Evolutionary conservation across 2,888 invertebrate genomes (phyloP).

Genomic region (Amphipyra tragopoginis): DNA sequence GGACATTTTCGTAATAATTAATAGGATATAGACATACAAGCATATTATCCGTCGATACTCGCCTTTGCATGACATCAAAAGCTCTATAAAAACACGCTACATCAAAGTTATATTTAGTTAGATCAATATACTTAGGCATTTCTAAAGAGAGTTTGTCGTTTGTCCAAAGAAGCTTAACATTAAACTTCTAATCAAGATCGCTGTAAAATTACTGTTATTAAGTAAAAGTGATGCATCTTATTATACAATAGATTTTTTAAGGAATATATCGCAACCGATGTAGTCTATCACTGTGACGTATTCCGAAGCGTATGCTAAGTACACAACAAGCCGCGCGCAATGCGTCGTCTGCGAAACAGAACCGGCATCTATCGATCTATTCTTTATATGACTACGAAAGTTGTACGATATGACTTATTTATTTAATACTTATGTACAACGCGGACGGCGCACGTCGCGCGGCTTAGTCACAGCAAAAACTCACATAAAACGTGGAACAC

Average conservation of each 20-base stretch:
- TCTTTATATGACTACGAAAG: conserved; percentile 69
- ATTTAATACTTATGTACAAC: conserved; percentile 68
- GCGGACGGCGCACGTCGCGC: conserved; percentile 44
- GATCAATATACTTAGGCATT: conserved; percentile 43
- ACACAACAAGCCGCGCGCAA: conserved; percentile 10
- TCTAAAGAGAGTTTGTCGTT: conserved; percentile 48
- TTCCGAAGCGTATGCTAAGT: conserved; percentile 55
- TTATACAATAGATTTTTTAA: conserved; percentile 32
- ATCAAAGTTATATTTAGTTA: conserved; percentile 46
- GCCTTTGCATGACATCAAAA: conserved; percentile 53
- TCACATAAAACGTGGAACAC: background rate
- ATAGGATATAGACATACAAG: conserved; percentile 51
- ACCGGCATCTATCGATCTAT: conserved; percentile 51
- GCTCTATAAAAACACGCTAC: conserved; percentile 58
- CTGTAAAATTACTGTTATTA: conserved; percentile 42
- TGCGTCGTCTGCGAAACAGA: conserved; percentile 29
- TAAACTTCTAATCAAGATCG: conserved; percentile 39
- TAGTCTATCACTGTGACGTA: conserved; percentile 15
- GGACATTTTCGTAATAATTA: conserved; percentile 43
- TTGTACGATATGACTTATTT: conserved; percentile 78
- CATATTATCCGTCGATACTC: conserved; percentile 29
- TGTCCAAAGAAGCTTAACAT: conserved; percentile 40
- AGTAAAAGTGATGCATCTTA: conserved; percentile 42
- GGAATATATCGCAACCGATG: conserved; percentile 44
- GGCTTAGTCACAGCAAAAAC: conserved; percentile 37